Conservation (phyloP, 2,797 vertebrate genomes). For the Micropoecilia bifurca region DNA sequence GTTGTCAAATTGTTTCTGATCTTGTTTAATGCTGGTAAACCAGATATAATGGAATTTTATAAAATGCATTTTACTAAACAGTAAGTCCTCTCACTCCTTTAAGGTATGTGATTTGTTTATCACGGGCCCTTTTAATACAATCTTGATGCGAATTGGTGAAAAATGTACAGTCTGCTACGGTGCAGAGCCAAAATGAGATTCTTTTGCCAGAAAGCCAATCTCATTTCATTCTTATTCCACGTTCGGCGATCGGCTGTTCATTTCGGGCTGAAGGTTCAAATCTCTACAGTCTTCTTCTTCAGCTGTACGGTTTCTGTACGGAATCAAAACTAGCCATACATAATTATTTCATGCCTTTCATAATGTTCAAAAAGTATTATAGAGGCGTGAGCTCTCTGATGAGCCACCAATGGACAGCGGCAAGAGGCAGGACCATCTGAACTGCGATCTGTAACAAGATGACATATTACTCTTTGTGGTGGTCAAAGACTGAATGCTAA, state of each 20-base stretch:
- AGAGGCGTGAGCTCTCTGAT: slow-evolving; percentile 24
- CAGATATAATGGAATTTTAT: background rate
- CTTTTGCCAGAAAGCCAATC: background rate
- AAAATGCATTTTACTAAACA: background rate
- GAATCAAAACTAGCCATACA: slow-evolving; percentile 53
- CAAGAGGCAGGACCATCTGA: slow-evolving; percentile 1
- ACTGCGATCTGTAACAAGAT: slow-evolving; percentile 27
- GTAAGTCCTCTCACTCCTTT: background rate
- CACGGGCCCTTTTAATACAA: background rate
- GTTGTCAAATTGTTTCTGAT: background rate
- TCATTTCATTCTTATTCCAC: background rate
- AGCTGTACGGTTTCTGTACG: background rate
- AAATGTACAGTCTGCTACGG: background rate
- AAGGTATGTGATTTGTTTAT: background rate
- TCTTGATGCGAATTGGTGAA: background rate
- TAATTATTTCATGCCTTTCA: slow-evolving; percentile 46
- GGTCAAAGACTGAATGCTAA: background rate
- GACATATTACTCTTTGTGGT: slow-evolving; percentile 29
- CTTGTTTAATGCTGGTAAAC: background rate
- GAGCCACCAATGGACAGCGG: background rate
- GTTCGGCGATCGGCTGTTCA: background rate
- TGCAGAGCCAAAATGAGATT: background rate
- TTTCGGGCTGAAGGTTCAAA: background rate
- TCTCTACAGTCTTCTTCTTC: background rate
- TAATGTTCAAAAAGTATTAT: slow-evolving; percentile 20